Evolutionary conservation across 1,140 invertebrate genomes (phyloP).

Genomic region (Drosophila saltans): DNA sequence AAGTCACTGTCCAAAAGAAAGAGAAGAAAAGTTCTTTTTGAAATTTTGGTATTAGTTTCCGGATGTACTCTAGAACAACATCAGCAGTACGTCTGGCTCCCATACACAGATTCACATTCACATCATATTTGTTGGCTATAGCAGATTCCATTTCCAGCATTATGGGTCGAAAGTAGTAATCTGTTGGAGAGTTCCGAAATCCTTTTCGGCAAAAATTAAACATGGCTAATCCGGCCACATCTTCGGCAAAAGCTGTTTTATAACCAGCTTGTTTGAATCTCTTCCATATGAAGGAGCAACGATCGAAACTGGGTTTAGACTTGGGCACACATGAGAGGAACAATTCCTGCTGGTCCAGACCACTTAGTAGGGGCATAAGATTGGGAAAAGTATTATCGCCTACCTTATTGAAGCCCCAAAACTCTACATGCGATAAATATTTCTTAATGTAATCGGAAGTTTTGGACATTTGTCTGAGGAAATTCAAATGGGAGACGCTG

Average conservation of each 20-base stretch:
- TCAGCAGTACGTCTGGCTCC: slow-evolving; percentile 83
- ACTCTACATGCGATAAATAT: slow-evolving; percentile 87
- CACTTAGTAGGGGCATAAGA: slow-evolving; percentile 89
- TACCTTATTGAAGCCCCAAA: slow-evolving; percentile 92
- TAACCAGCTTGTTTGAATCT: slow-evolving; percentile 89
- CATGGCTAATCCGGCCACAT: slow-evolving; percentile 88
- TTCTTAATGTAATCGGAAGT: slow-evolving; percentile 86
- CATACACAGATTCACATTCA: slow-evolving; percentile 85
- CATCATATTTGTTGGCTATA: slow-evolving; percentile 59
- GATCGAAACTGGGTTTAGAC: slow-evolving; percentile 84
- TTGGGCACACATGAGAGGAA: slow-evolving; percentile 85
- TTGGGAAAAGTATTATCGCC: slow-evolving; percentile 94
- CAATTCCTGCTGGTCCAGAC: slow-evolving; percentile 86
- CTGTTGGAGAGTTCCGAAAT: slow-evolving; percentile 84
- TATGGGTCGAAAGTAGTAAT: slow-evolving; percentile 24
- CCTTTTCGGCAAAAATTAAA: slow-evolving; percentile 92
- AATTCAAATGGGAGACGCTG: slow-evolving; percentile 93
- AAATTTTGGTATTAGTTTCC: slow-evolving; percentile 87
- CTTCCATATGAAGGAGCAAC: slow-evolving; percentile 92
- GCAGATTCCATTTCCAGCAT: slow-evolving; percentile 11
- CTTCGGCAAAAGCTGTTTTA: slow-evolving; percentile 91
- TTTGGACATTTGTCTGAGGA: slow-evolving; percentile 91
- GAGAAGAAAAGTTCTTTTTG: slow-evolving; percentile 41
- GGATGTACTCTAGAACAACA: slow-evolving; percentile 84
- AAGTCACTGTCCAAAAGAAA: slow-evolving; percentile 31